A percentile compares a stretch with the other conserved stretches of the same genome.
Evolutionary conservation across 2,113 vertebrate species (phyloP).

Genomic region (Pelecanoides urinatrix): DNA sequence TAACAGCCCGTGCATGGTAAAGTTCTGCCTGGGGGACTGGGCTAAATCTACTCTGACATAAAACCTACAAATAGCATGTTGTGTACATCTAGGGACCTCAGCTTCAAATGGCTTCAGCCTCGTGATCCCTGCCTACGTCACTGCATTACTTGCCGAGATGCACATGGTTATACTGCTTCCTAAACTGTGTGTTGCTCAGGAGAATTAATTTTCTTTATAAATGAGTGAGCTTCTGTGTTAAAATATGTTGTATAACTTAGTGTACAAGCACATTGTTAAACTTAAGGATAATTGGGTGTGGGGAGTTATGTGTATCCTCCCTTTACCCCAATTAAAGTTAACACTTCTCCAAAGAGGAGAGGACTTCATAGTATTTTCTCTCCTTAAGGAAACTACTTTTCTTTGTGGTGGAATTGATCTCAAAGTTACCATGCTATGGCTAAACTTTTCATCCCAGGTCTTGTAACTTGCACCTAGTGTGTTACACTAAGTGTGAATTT

Average conservation of each 20-base stretch:
- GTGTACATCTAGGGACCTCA: rapidly evolving
- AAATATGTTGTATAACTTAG: not conserved
- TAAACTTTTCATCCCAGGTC: not conserved
- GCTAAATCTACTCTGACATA: not conserved
- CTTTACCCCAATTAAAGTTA: not conserved
- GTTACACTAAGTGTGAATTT: not conserved
- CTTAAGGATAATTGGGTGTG: not conserved
- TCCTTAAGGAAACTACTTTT: not conserved
- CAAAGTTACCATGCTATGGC: not conserved
- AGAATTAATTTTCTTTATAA: not conserved
- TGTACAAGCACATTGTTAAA: not conserved
- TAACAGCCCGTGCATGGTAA: rapidly evolving
- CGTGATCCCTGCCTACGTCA: not conserved
- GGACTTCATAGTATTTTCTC: not conserved
- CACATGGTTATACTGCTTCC: rapidly evolving
- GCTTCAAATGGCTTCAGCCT: not conserved
- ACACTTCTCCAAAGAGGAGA: not conserved
- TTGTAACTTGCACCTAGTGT: not conserved
- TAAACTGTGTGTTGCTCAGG: not conserved
- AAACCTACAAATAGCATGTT: rapidly evolving
- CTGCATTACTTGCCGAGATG: not conserved
- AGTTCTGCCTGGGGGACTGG: not conserved
- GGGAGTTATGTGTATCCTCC: not conserved
- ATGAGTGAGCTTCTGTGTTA: not conserved
- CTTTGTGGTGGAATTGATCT: not conserved